These are phyloP conservation scores for Hippopotamyrus pictus DNA, from an alignment of 2,797 vertebrate genomes.

Conservation along the genomic window DNA sequence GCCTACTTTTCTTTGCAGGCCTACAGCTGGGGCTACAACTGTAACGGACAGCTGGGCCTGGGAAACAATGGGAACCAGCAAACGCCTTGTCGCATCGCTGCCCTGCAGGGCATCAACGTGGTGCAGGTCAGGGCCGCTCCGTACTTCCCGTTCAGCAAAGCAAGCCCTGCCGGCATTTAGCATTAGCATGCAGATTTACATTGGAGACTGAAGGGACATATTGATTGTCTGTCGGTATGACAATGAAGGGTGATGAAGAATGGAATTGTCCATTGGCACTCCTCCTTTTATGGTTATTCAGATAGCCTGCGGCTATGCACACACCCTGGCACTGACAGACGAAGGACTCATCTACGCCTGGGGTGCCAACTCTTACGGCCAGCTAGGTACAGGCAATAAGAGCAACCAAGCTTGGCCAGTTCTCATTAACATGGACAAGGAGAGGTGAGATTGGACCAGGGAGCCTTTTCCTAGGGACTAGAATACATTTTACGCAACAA, in stretches of 20 bases:
- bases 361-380: constrained; percentile 96
- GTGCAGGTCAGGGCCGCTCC: constrained; percentile 69
- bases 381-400: constrained; percentile 94
- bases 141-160: not conserved
- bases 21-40: constrained; percentile 98
- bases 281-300: constrained; percentile 36
- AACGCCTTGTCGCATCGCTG: constrained; percentile 85
- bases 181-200: not conserved
- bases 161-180: not conserved
- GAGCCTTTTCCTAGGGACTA: not conserved
- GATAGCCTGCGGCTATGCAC: constrained; percentile 94
- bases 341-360: constrained; percentile 90
- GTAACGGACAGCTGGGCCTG: constrained; percentile 91
- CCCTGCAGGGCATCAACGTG: constrained; percentile 81
- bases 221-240: not conserved
- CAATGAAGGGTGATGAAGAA: not conserved
- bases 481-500: not conserved
- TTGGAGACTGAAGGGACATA: not conserved
- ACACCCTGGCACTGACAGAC: constrained; percentile 89
- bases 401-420: constrained; percentile 88
- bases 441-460: constrained; percentile 72
- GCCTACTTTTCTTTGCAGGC: constrained; percentile 59
- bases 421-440: constrained; percentile 82
- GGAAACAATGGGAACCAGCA: constrained; percentile 94
- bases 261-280: not conserved